Evolutionary conservation across 1,140 invertebrate genomes (phyloP), one percentile per base, ranked within the genome.

Genomic region (Lutraria rhynchaena): DNA sequence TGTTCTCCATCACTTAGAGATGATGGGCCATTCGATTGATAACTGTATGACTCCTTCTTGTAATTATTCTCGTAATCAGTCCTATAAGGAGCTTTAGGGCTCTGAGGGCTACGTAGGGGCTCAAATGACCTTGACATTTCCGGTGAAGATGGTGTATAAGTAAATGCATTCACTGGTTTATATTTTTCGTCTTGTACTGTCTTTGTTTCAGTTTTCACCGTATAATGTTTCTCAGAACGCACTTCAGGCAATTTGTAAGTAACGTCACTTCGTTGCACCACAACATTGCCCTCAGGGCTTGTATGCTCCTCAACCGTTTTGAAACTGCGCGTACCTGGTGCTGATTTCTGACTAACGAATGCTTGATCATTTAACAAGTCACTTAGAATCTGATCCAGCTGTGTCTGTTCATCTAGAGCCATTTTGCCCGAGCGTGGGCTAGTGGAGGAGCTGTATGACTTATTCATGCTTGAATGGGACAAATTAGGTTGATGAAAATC

Each of bases 341-440:
- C 63, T 57, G 83, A 76, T 81, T 87, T 86, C 9, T 83, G 80
- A 69, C 61, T 86, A 19, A 87, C 83, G 71, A 81, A 87, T 15
- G 84, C 86, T 78, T 88, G 87, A 57, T 92, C 89, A 63, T 87
- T 89, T n/a, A 92, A 85, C 53, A 92, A 83, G 80, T 92, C 90
- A 75, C 87, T 90, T 17, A 92, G 74, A 75, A 92, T 90, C 33
- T 90, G 87, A 83, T 92, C 91, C 27, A 92, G 84, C 71, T 92
- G 86, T 31, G 86, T 88, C 41, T 90, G 90, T 78, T 92, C 91
- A n/a, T 91, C 88, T 11, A 87, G 70, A 11, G 87, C 53, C 85
- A 86, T 51, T 80, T 81, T 29, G 81, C 41, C 65, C 73, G 75
- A 74, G 81, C 86, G 44, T 57, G 84, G 78, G 70, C 60, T 78